These are phyloP conservation scores for Myxocyprinus asiaticus DNA, from an alignment of 2,113 vertebrate species.

Conservation along the genomic window DNA sequence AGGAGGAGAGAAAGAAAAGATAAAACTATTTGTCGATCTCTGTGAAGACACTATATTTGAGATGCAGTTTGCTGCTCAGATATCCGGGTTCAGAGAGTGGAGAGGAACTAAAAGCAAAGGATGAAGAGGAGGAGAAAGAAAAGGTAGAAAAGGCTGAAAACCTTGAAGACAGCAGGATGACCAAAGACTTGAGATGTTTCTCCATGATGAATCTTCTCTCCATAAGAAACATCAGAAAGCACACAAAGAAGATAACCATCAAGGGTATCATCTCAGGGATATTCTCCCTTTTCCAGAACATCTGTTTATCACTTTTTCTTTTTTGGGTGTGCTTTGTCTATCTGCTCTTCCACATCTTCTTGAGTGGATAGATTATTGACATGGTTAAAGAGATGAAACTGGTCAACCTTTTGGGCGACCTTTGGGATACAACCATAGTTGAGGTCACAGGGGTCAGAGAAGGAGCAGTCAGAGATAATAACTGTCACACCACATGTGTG, in stretches of 20 bases:
- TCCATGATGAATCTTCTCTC: conserved; percentile 79
- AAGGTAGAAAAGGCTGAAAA: conserved; percentile 65
- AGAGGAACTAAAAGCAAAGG: conserved; percentile 76
- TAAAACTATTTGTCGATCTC: conserved; percentile 96
- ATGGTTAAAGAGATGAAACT: conserved; percentile 85
- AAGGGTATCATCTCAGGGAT: conserved; percentile 77
- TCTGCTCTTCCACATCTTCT: conserved; percentile 80
- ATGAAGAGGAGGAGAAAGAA: conserved; percentile 78
- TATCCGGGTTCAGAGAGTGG: conserved; percentile 80
- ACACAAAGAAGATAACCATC: conserved; percentile 85
- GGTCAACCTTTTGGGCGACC: conserved; percentile 82
- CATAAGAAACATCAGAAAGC: conserved; percentile 82
- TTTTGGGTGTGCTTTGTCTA: conserved; percentile 74
- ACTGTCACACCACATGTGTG: conserved; percentile 60
- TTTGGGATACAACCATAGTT: conserved; percentile 90
- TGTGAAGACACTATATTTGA: conserved; percentile 98
- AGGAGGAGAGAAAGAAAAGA: conserved; percentile 94
- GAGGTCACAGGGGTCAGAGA: conserved; percentile 81
- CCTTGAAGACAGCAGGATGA: conserved; percentile 62
- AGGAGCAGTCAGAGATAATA: conserved; percentile 58
- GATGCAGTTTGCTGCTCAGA: conserved; percentile 94
- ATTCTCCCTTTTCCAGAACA: conserved; percentile 72
- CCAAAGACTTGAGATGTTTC: conserved; percentile 65
- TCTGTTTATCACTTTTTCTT: conserved; percentile 71
- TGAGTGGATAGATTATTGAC: conserved; percentile 87